Evolutionary conservation across 2,113 vertebrate genomes (phyloP).

Genomic region (Varanus salvator): DNA sequence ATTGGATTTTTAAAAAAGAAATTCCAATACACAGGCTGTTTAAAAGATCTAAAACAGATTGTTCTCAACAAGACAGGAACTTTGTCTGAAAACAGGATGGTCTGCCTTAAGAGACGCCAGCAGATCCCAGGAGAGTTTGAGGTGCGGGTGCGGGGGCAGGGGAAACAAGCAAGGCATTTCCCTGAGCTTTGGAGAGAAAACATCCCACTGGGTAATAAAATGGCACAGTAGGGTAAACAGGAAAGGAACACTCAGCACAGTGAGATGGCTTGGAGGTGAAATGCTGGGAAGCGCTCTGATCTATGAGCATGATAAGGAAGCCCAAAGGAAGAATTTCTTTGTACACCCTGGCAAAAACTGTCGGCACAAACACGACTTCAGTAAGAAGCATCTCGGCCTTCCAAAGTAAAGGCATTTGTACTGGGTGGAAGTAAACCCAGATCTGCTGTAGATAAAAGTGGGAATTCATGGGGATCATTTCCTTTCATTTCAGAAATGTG

Average conservation of each 20-base stretch:
- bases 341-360: conserved; percentile 24
- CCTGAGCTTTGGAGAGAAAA: conserved; percentile 53
- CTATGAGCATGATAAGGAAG: conserved; percentile 51
- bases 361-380: background rate
- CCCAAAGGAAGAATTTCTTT: conserved; percentile 47
- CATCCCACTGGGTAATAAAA: conserved; percentile 59
- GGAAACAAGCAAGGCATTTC: conserved; percentile 65
- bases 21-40: conserved; percentile 59
- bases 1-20: conserved; percentile 26
- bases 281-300: conserved; percentile 50
- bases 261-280: conserved; percentile 46
- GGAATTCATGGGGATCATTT: conserved; percentile 16
- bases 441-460: background rate
- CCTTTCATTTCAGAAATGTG: background rate
- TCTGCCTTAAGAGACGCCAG: conserved; percentile 58
- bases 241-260: conserved; percentile 71
- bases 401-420: background rate
- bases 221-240: conserved; percentile 71
- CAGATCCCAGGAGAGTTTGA: conserved; percentile 71
- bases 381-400: background rate
- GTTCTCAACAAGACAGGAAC: conserved; percentile 72
- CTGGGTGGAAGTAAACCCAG: background rate
- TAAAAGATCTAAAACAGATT: conserved; percentile 62
- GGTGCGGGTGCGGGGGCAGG: background rate
- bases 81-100: conserved; percentile 82